Conservation (phyloP, 2,113 vertebrate species). For the rabbit (Oryctolagus cuniculus) region DNA sequence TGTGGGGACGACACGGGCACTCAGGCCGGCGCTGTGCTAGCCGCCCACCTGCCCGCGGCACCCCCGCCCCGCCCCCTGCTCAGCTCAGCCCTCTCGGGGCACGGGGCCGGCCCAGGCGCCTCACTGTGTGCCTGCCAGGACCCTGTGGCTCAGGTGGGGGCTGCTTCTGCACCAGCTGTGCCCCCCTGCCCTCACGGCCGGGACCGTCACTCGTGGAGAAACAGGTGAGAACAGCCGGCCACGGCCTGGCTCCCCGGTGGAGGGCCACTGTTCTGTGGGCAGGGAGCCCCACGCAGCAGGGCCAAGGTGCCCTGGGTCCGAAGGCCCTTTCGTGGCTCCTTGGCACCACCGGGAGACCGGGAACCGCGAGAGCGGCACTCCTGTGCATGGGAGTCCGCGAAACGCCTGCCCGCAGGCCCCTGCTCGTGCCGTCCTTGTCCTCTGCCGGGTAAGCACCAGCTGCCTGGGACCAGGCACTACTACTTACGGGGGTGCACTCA, state of each 20-base stretch:
- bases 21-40: fast-evolving
- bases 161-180: no score
- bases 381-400: not conserved
- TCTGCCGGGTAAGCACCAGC: no score
- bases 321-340: not conserved
- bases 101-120: fast-evolving
- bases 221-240: not conserved
- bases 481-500: no score
- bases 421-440: no score
- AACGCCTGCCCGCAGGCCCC: no score
- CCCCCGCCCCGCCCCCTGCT: fast-evolving
- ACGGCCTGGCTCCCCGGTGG: not conserved
- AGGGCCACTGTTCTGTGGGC: fast-evolving
- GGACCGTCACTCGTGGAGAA: no score
- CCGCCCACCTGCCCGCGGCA: fast-evolving
- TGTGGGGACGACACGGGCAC: constrained; percentile 76
- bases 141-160: not conserved
- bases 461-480: no score
- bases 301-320: not conserved
- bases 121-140: no score
- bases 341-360: not conserved
- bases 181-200: no score
- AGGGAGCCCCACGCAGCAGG: fast-evolving
- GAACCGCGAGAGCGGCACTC: not conserved
- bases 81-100: not conserved